Base-by-base conservation (phyloP, 2,888 invertebrate species). In the Pterostichus niger region DNA sequence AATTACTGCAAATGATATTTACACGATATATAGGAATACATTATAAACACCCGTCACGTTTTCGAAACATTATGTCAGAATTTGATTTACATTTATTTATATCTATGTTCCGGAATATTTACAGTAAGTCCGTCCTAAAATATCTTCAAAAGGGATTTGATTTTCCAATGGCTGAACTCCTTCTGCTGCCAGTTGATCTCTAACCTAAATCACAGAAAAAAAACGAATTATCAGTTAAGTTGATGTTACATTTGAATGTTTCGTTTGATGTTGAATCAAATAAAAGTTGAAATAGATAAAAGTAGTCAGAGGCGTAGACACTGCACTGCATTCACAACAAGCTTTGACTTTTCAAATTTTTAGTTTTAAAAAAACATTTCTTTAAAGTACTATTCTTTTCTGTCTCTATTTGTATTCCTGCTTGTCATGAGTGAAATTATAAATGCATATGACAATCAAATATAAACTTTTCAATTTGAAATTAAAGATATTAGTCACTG, bases 121-220 rank as follows among this genome's bases (percentile, higher is more conserved):
- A 87, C 92, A 92, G 88, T 92, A 92, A 86, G 92, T 91, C 86
- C 92, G 90, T 84, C 92, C 92, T 88, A 92, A 91, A 86, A 92
- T 91, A 87, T 92, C 92, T 87, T 92, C 91, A 84, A 91, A 89
- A 84, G 92, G 92, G 88, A 93, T 93, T 87, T 91, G 90, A 86
- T 92, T 92, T 88, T 93, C 93, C 86, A 92, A 89, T 33, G 93
- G 92, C 85, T 91, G 91, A 86, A 92, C 90, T 81, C 92, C 91
- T 84, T 91, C 90, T 80, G 90, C 89, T 85, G 91, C 91, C 91
- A 93, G 91, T 86, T 90, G 90, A 89, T 93, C 92, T 86, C 93
- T 90, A 85, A 93, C 90, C 93, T 93, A 87, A 17, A 86, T n/a
- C 11, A 64, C 33, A 61, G n/a, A 64, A 13, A 33, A 61, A 6